These are phyloP conservation scores for Drosophila willistoni DNA, from an alignment of 1,140 invertebrate genomes.

Conservation along the genomic window DNA sequence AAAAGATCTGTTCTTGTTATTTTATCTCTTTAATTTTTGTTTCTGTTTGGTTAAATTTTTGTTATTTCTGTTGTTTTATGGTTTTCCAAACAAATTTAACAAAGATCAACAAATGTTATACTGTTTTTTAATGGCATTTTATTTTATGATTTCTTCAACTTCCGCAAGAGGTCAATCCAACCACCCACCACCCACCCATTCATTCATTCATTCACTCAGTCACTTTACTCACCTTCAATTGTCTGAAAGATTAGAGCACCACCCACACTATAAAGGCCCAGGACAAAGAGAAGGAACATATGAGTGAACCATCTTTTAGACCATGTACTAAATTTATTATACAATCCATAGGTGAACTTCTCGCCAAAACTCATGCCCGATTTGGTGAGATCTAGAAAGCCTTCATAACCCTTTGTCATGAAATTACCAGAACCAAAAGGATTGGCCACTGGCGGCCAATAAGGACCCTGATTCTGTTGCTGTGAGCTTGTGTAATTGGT, in stretches of 20 bases:
- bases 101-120: constrained; percentile 47
- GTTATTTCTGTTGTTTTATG: constrained; percentile 6
- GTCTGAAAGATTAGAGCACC: constrained; percentile 90
- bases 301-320: constrained; percentile 95
- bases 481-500: constrained; percentile 54
- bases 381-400: constrained; percentile 91
- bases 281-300: constrained; percentile 90
- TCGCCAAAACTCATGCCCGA: constrained; percentile 92
- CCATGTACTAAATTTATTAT: constrained; percentile 89
- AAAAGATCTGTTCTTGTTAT: constrained; percentile 33
- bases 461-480: constrained; percentile 52
- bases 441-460: constrained; percentile 84
- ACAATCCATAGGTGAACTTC: constrained; percentile 91
- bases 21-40: constrained; percentile 30
- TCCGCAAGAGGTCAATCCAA: background rate
- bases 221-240: constrained; percentile 87
- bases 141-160: constrained; percentile 6
- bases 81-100: constrained; percentile 59
- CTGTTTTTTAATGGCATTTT: constrained; percentile 32
- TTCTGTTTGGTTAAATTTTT: constrained; percentile 25
- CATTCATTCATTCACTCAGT: background rate
- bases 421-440: constrained; percentile 88
- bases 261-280: constrained; percentile 90
- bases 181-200: background rate
- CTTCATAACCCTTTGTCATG: constrained; percentile 89